A percentile compares a stretch with the other conserved stretches of the same genome.
Conservation (phyloP, 1,140 invertebrate genomes). For the Papilio helenus region DNA sequence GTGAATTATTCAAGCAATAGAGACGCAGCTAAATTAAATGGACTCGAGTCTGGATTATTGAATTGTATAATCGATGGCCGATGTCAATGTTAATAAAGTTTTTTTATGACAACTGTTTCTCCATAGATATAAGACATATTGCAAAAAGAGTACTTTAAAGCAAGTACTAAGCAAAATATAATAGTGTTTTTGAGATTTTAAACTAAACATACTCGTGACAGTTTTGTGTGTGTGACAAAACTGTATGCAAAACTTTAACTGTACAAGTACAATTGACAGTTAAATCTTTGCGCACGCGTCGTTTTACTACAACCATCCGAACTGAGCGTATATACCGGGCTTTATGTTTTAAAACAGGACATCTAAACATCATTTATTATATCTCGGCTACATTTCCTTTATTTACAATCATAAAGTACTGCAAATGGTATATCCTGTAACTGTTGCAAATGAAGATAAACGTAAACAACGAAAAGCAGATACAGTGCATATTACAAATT, state of each 20-base stretch:
- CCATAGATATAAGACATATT: no score
- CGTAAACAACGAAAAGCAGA: constrained; percentile 1
- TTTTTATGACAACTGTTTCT: no score
- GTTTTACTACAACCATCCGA: no score
- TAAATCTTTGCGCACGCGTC: no score
- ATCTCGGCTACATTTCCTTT: not conserved
- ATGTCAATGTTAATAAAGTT: not conserved
- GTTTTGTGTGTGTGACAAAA: no score
- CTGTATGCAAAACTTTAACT: no score
- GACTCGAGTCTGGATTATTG: constrained; percentile 10
- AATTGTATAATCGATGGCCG: not conserved
- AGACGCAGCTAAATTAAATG: not conserved
- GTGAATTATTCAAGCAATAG: constrained; percentile 14
- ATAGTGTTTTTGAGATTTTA: no score
- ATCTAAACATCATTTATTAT: not conserved
- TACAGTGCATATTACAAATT: not conserved
- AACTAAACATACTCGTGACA: no score
- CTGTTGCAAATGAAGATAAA: not conserved
- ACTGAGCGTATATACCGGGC: no score
- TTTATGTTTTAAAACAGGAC: not conserved
- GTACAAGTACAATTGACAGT: no score
- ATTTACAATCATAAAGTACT: constrained; percentile 21
- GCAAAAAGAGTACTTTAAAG: no score
- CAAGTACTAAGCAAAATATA: no score
- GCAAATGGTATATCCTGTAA: not conserved